Evolutionary conservation across 1,140 invertebrate genomes (phyloP), one percentile per base, ranked within the genome.

Genomic region (Bombus consobrinus): DNA sequence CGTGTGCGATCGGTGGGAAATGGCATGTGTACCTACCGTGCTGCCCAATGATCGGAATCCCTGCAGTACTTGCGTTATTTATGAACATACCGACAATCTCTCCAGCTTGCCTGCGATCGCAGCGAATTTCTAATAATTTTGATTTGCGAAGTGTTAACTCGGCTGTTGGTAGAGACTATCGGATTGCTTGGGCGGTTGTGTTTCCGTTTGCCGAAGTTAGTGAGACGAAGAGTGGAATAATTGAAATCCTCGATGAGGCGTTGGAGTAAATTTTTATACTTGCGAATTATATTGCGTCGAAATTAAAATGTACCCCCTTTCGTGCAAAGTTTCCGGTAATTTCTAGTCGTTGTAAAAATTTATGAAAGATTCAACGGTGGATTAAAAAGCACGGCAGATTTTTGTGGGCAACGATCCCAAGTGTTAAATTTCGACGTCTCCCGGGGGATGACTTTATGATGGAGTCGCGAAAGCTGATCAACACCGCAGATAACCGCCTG

Each of bases 401-500:
- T 32, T 66, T 2, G 22, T 4, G 18, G 32, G 1, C 3, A 25
- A 10, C 43, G 47, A 34, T 25, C 25, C 8, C n/a, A 32, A 28
- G 39, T 28, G 53, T 81, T 37, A 66, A n/a, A 68, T 69, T 69
- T 75, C 34, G 71, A 34, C 62, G 22, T 28, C 25, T 34, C 34
- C 10, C 53, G 62, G n/a, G 71, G 69, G 75, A 85, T 82, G 68
- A 62, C 81, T 90, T 90, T 90, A 90, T 83, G 89, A 88, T 62
- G 80, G 62, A 64, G 75, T 76, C 76, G 74, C 66, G 68, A 84
- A 71, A 81, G 81, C 72, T 74, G 39, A 68, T 68, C 64, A 69
- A 53, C 41, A n/a, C n/a, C n/a, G 22, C 39, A 77, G 64, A 86
- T 71, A 73, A 32, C 47, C 57, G 18, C 57, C 73, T 41, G 68